Percentiles rank a stretch among this genome's conserved stretches.
Evolutionary conservation across 2,888 invertebrate species (phyloP).

Genomic region (Hirtodrosophila trivittata): DNA sequence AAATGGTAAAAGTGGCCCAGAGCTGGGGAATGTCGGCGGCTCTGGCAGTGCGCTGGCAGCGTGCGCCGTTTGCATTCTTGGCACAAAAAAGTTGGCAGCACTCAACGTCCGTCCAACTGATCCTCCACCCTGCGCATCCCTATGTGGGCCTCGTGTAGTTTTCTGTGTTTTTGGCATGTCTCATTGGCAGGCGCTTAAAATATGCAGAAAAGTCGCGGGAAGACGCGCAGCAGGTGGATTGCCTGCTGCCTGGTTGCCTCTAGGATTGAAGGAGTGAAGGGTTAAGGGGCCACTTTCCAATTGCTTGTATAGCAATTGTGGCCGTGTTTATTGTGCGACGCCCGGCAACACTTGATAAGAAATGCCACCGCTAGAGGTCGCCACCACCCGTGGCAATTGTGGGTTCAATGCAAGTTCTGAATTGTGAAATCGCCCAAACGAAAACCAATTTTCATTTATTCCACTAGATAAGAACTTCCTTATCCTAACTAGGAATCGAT

Average conservation of each 20-base stretch:
- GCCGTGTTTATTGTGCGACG: slow-evolving; percentile 48
- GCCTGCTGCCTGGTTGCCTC: background rate
- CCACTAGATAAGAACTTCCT: too few relatives aligned
- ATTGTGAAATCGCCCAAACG: slow-evolving; percentile 4
- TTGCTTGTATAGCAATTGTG: slow-evolving; percentile 45
- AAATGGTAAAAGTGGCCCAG: slow-evolving; percentile 46
- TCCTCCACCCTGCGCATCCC: slow-evolving; percentile 2
- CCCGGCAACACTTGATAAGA: slow-evolving; percentile 44
- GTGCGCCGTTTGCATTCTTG: slow-evolving; percentile 76
- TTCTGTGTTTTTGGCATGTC: slow-evolving; percentile 70
- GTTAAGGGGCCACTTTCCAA: slow-evolving; percentile 58
- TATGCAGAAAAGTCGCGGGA: slow-evolving; percentile 53
- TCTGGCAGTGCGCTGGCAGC: slow-evolving; percentile 27
- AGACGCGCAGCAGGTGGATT: slow-evolving; percentile 68
- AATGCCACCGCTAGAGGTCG: slow-evolving; percentile 53
- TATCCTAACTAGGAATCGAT: too few relatives aligned
- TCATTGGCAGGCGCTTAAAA: slow-evolving; percentile 73
- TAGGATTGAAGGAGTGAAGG: too few relatives aligned
- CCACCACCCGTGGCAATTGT: slow-evolving; percentile 45
- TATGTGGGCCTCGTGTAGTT: slow-evolving; percentile 45
- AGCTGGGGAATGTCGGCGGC: slow-evolving; percentile 22
- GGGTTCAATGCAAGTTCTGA: slow-evolving; percentile 17
- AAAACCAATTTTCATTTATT: too few relatives aligned
- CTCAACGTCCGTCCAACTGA: slow-evolving; percentile 35
- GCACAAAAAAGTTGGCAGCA: slow-evolving; percentile 63